Conservation (phyloP, 2,113 vertebrate genomes). For the Hoplias malabaricus region DNA sequence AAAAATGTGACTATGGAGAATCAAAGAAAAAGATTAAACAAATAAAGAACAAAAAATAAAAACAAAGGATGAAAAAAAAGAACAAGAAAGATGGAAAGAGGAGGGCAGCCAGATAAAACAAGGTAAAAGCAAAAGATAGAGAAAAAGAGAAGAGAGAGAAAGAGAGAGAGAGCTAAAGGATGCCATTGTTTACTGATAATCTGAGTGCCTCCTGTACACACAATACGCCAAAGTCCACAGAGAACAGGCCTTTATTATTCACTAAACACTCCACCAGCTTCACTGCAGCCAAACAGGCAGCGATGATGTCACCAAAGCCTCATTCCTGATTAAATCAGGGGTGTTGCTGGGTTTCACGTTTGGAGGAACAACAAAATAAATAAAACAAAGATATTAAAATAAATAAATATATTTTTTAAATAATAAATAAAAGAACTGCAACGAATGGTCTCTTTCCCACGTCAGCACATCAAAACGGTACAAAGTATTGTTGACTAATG, state of each 20-base stretch:
- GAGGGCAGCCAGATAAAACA: too few relatives aligned
- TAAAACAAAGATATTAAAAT: too few relatives aligned
- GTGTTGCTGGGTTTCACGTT: background rate
- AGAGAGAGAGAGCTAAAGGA: constrained; percentile 56
- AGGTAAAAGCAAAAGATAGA: background rate
- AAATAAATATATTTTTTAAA: too few relatives aligned
- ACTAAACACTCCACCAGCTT: constrained; percentile 43
- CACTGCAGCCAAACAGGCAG: constrained; percentile 23
- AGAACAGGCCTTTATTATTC: constrained; percentile 68
- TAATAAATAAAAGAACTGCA: too few relatives aligned
- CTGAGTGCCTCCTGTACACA: constrained; percentile 59
- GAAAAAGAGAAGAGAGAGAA: background rate
- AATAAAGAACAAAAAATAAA: too few relatives aligned
- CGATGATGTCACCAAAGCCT: constrained; percentile 38
- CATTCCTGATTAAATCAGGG: constrained; percentile 27
- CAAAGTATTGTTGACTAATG: too few relatives aligned
- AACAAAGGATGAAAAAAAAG: background rate
- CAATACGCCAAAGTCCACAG: constrained; percentile 69
- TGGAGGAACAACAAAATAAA: background rate
- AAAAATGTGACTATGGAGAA: too few relatives aligned
- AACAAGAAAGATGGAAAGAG: background rate
- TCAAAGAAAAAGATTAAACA: too few relatives aligned
- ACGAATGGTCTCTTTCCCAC: too few relatives aligned
- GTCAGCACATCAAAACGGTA: too few relatives aligned
- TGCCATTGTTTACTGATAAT: constrained; percentile 71